Percentiles rank a stretch among this genome's conserved stretches.
Conservation (phyloP, 2,797 vertebrate genomes). For the Rhynchotus rufescens region DNA sequence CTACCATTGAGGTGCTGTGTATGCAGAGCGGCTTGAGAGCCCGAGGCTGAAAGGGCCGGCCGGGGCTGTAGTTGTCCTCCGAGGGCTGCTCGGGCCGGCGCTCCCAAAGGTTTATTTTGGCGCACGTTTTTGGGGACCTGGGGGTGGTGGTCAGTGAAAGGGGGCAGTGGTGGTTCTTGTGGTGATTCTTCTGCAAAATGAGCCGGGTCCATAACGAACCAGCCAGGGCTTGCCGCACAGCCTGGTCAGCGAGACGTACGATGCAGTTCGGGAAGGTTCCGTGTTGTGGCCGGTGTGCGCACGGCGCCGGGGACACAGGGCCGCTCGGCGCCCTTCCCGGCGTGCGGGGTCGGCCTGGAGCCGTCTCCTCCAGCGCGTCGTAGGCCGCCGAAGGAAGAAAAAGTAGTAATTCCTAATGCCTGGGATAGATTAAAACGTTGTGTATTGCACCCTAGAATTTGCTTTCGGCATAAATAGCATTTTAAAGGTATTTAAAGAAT, state of each 20-base stretch:
- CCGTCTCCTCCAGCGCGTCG: conserved; percentile 13
- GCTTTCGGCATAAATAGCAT: conserved; percentile 5
- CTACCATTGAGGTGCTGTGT: background rate
- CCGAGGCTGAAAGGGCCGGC: background rate
- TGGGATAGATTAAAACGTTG: conserved; percentile 33
- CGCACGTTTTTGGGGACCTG: background rate
- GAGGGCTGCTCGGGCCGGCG: background rate
- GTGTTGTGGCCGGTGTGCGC: background rate
- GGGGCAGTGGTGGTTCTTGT: background rate
- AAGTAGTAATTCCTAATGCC: conserved; percentile 50
- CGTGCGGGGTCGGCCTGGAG: conserved; percentile 17
- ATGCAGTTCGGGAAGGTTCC: background rate
- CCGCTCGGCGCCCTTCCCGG: conserved; percentile 36
- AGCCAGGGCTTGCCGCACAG: background rate
- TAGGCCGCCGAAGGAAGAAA: conserved; percentile 21
- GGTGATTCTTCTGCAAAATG: background rate
- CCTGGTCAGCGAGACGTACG: background rate
- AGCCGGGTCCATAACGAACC: background rate
- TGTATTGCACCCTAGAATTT: background rate
- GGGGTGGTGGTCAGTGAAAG: background rate
- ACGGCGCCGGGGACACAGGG: background rate
- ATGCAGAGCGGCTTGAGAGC: background rate
- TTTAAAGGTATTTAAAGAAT: conserved; percentile 48
- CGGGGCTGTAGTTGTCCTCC: background rate
- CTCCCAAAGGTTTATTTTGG: background rate